These are phyloP conservation scores for Amblyornis subalaris DNA, from an alignment of 2,113 vertebrate species.

Conservation along the genomic window DNA sequence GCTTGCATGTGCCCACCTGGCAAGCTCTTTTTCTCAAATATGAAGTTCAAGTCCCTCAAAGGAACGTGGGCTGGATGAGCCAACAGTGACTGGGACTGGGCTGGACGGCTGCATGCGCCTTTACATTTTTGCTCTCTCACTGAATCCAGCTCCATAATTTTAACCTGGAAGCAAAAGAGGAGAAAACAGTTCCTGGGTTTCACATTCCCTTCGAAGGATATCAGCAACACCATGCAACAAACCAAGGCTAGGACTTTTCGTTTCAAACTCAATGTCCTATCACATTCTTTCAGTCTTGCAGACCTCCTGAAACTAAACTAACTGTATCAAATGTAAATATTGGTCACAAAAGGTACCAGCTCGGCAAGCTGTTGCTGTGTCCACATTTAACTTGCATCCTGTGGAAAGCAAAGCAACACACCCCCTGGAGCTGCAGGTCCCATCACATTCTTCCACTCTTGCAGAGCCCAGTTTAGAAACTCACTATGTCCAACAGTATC, in stretches of 20 bases:
- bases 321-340: neutral
- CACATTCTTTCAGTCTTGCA: neutral
- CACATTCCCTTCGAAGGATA: neutral
- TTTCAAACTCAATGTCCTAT: neutral
- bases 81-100: neutral
- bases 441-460: neutral
- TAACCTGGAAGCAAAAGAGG: neutral
- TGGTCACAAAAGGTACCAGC: neutral
- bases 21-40: neutral
- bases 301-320: neutral
- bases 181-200: neutral
- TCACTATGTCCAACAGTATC: neutral
- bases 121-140: neutral
- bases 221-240: neutral
- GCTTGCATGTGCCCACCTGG: neutral
- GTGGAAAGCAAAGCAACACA: neutral
- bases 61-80: neutral
- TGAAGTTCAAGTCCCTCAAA: neutral
- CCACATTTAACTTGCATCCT: neutral
- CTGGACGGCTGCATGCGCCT: neutral
- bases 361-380: neutral
- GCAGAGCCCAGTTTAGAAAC: neutral
- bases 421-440: neutral
- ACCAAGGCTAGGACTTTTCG: neutral
- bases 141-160: neutral